phyloP scores from a whole-genome alignment of 2,113 vertebrate genomes.

The Apodemus speciosus region DNA sequence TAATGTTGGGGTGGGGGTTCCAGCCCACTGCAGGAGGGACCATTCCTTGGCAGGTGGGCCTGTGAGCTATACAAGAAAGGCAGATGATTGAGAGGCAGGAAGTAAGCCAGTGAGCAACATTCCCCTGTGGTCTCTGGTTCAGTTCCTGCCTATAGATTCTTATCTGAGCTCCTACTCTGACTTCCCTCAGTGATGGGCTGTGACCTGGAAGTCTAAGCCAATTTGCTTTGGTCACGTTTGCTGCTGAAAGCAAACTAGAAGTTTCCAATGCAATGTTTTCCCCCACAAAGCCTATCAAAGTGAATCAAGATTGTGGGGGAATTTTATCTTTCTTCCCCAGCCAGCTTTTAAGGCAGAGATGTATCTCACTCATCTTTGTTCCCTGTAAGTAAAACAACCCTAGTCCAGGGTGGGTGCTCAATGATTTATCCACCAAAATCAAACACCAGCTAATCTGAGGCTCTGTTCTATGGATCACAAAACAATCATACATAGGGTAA shows the following conservation, averaged over 20 bases:
- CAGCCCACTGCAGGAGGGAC: too few relatives aligned
- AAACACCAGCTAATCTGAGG: not conserved
- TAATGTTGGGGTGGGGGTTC: not conserved
- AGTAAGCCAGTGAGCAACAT: not conserved
- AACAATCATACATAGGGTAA: not conserved
- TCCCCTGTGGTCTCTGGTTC: not conserved
- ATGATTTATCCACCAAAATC: not conserved
- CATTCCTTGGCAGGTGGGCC: too few relatives aligned
- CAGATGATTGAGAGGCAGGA: not conserved
- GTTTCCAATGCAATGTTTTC: not conserved
- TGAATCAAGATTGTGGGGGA: not conserved
- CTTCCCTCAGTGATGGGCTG: not conserved
- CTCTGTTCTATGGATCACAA: not conserved
- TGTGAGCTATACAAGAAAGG: not conserved
- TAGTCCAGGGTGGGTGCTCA: not conserved
- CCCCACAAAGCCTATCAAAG: constrained; percentile 12
- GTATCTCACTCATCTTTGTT: not conserved
- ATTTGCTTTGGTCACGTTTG: not conserved
- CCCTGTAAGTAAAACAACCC: not conserved
- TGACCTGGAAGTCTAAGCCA: not conserved
- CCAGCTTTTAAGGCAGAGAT: not conserved
- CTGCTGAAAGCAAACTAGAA: not conserved
- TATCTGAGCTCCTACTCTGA: not conserved
- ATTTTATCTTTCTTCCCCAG: not conserved
- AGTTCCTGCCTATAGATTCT: not conserved